Conservation (phyloP, 2,797 vertebrate species). For the Bucorvus abyssinicus region DNA sequence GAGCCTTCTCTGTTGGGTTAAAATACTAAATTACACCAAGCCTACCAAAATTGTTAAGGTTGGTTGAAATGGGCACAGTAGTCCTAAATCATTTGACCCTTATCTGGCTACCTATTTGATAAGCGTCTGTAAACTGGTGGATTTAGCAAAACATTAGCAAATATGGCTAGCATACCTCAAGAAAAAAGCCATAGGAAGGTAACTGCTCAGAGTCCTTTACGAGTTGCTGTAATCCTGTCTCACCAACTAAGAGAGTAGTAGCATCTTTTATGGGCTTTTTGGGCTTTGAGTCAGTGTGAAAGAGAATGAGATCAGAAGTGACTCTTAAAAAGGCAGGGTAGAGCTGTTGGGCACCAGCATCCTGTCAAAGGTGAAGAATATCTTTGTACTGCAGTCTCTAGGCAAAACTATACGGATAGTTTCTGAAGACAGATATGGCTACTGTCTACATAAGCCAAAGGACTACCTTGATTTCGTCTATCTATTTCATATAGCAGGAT, state of each 20-base stretch:
- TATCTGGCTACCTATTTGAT: not conserved
- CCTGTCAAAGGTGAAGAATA: not conserved
- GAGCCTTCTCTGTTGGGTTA: not conserved
- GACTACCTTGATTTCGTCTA: not conserved
- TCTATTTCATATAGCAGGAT: no score
- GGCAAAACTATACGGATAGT: not conserved
- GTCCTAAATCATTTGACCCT: not conserved
- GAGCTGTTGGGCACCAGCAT: no score
- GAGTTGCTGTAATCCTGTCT: not conserved
- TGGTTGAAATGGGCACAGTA: not conserved
- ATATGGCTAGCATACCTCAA: not conserved
- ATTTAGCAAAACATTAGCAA: not conserved
- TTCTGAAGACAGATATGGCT: not conserved
- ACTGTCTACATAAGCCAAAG: not conserved
- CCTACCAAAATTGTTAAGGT: not conserved
- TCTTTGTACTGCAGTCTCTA: not conserved
- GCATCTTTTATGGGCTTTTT: accelerated
- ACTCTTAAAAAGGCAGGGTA: not conserved
- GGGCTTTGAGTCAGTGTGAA: not conserved
- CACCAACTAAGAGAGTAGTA: no score
- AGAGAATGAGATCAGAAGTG: not conserved
- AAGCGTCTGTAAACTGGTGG: not conserved
- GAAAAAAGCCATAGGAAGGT: not conserved
- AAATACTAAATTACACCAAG: not conserved
- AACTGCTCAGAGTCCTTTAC: no score